phyloP scores from a whole-genome alignment of 2,888 invertebrate species.

The Drosophila aldrichi region DNA sequence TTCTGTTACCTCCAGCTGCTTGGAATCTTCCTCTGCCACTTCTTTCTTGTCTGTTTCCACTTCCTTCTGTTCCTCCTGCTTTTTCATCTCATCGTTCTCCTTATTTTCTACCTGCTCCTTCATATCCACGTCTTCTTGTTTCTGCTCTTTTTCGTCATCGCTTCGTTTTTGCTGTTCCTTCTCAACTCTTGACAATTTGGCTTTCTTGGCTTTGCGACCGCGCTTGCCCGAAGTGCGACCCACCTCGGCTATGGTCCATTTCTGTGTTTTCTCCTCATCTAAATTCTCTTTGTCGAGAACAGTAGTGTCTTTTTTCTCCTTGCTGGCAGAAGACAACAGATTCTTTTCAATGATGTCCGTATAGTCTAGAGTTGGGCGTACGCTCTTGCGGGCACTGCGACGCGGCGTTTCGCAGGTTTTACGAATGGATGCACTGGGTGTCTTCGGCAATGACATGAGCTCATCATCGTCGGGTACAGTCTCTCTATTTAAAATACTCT shows the following conservation, averaged over 20 bases:
- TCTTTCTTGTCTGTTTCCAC: neutral
- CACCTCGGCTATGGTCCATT: slow-evolving; percentile 75
- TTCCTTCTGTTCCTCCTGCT: neutral
- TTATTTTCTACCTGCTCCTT: neutral
- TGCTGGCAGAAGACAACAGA: slow-evolving; percentile 44
- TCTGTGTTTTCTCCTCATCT: slow-evolving; percentile 37
- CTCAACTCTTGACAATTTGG: slow-evolving; percentile 18
- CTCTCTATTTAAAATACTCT: neutral
- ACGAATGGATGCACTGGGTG: neutral
- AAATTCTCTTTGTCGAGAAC: slow-evolving; percentile 23
- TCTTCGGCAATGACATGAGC: neutral
- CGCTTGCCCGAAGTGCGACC: slow-evolving; percentile 73
- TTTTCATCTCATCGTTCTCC: neutral
- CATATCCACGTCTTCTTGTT: too few species aligned
- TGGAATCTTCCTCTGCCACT: neutral
- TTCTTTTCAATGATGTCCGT: slow-evolving; percentile 73
- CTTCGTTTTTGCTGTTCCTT: neutral
- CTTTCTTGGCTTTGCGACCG: slow-evolving; percentile 48
- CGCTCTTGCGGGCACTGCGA: slow-evolving; percentile 79
- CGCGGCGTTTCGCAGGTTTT: slow-evolving; percentile 66
- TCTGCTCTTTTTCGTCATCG: neutral
- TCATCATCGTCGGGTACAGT: neutral
- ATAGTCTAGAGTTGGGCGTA: slow-evolving; percentile 81
- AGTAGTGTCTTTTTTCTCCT: slow-evolving; percentile 21
- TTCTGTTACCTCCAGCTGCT: neutral